phyloP scores from a whole-genome alignment of 2,888 invertebrate genomes.

The Morpho helenor region DNA sequence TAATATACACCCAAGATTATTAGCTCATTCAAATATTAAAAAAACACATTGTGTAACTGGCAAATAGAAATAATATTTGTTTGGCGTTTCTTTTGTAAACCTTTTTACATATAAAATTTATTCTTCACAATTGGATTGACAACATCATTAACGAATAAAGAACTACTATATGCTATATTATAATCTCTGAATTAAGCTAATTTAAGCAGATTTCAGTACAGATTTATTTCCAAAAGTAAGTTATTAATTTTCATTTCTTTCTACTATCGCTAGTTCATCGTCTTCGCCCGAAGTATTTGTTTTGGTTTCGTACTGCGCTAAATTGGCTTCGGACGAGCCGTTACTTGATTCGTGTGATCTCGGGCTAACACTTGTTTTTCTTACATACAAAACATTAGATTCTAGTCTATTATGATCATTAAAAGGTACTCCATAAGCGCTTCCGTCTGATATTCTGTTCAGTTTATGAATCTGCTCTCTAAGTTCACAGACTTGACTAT shows the following conservation, averaged over 20 bases:
- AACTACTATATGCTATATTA: too few species aligned
- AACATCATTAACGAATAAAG: too few species aligned
- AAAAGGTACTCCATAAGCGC: conserved; percentile 46
- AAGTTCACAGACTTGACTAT: conserved; percentile 67
- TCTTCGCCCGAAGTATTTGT: conserved; percentile 68
- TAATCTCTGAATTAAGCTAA: conserved; percentile 14
- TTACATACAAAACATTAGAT: conserved; percentile 60
- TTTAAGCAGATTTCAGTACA: too few species aligned
- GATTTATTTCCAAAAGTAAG: too few species aligned
- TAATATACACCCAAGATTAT: too few species aligned
- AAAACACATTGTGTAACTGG: too few species aligned
- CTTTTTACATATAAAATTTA: too few species aligned
- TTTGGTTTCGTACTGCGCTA: conserved; percentile 58
- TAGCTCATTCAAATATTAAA: too few species aligned
- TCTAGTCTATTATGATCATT: conserved; percentile 48
- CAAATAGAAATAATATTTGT: too few species aligned
- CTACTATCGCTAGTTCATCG: conserved; percentile 67
- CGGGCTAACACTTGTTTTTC: conserved; percentile 63
- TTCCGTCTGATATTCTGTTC: conserved; percentile 68
- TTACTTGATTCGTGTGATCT: conserved; percentile 69
- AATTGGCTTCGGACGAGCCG: conserved; percentile 65
- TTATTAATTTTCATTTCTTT: conserved; percentile 42
- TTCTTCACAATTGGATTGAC: too few species aligned
- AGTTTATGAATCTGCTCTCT: conserved; percentile 70
- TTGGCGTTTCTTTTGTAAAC: too few species aligned